Percentiles rank a stretch among this genome's conserved stretches.
These are phyloP conservation scores for Zaprionus lachaisei DNA, from an alignment of 1,140 invertebrate species.

Conservation along the genomic window DNA sequence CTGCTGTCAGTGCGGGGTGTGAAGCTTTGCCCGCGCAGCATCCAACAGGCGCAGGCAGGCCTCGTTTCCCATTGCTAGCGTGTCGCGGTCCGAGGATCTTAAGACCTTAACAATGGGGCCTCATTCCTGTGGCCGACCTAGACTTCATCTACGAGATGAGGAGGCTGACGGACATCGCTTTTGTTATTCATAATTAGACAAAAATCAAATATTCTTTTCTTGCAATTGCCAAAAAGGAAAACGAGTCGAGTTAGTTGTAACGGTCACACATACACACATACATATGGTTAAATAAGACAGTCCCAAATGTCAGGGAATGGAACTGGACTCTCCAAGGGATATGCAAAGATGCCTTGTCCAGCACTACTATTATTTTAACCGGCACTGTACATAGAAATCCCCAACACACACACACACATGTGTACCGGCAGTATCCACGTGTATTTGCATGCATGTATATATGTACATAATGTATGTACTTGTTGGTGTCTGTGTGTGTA, in stretches of 20 bases:
- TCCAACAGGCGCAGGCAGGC: constrained; percentile 44
- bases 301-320: no score
- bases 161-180: constrained; percentile 26
- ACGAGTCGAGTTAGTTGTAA: constrained; percentile 26
- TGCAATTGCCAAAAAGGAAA: constrained; percentile 27
- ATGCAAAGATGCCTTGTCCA: no score
- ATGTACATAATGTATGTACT: background rate
- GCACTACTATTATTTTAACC: no score
- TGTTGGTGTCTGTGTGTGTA: constrained; percentile 12
- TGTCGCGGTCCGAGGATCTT: constrained; percentile 11
- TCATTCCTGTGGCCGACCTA: background rate
- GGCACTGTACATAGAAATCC: background rate
- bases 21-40: constrained; percentile 56
- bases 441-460: constrained; percentile 7
- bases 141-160: constrained; percentile 10
- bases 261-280: background rate
- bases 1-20: constrained; percentile 49
- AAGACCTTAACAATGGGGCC: constrained; percentile 25
- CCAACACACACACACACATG: background rate
- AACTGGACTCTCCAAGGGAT: no score
- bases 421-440: background rate
- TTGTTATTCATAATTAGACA: constrained; percentile 72
- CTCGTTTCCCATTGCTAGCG: constrained; percentile 2
- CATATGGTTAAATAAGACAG: no score
- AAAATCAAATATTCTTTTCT: constrained; percentile 9